Evolutionary conservation across 2,113 vertebrate species (phyloP).

Genomic region (Tychaedon coryphoeus): DNA sequence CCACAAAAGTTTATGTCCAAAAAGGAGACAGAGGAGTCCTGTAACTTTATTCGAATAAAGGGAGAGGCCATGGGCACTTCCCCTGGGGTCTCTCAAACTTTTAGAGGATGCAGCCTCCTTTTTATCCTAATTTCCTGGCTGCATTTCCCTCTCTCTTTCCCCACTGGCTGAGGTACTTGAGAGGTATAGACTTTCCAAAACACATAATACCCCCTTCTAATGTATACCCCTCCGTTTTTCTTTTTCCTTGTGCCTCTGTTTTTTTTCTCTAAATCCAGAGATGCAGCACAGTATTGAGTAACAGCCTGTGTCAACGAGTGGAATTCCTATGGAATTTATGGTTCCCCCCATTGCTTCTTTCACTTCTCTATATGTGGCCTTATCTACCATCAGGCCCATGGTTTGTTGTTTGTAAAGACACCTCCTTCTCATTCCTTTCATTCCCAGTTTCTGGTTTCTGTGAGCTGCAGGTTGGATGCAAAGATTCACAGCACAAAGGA

Average conservation of each 20-base stretch:
- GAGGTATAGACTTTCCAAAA: not conserved
- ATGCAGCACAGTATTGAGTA: not conserved
- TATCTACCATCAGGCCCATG: not conserved
- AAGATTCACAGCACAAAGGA: not conserved
- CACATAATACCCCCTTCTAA: not conserved
- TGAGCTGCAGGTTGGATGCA: not conserved
- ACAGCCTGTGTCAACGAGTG: not conserved
- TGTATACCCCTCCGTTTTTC: not conserved
- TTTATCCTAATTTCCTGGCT: accelerated
- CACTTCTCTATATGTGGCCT: not conserved
- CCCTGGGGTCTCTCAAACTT: not conserved
- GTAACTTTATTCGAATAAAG: not conserved
- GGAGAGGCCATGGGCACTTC: not conserved
- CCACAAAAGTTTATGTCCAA: not conserved
- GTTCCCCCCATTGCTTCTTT: not conserved
- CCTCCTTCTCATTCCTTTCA: not conserved
- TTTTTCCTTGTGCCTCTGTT: not conserved
- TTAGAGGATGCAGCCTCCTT: not conserved
- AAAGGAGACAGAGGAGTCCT: not conserved
- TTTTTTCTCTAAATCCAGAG: not conserved
- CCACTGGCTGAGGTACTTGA: not conserved
- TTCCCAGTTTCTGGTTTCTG: not conserved
- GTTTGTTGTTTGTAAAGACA: not conserved
- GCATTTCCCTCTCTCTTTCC: not conserved
- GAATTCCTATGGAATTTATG: not conserved